Base-by-base conservation (phyloP, 2,888 invertebrate genomes). In the Plagodis pulveraria region DNA sequence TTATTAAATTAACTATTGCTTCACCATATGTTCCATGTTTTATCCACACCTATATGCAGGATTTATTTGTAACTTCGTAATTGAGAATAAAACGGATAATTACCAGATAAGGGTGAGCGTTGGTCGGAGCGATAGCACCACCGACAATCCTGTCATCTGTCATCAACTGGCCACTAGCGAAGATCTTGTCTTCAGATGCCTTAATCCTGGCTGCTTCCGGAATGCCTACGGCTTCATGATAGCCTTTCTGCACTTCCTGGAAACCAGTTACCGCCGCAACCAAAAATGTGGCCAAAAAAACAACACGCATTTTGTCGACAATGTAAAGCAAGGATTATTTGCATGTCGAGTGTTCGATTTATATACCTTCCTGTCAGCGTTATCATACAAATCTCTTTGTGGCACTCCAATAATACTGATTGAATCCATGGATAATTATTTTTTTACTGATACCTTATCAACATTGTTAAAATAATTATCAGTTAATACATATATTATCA, bases 151-250 rank as follows among this genome's bases (percentile, higher is more conserved):
- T 79, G 32, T 48, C 62, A 0, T 60, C 41, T 9, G 5, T 8
- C 10, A 5, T 6, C 9, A n/a, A 4, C 11, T 44, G 12, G 10
- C 35, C 34, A 35, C 6, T 48, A 7, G 2, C 44, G 48, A 55
- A 7, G 33, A 62, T 42, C 47, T 44, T 47, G 11, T 82, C 77
- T 64, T 86, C 84, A 5, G 65, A 56, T 2, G 69, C 78, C 70
- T 77, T 84, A 54, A 88, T 81, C 67, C 74, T 75, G 45, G 67
- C 67, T 0, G 86, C 87, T 8, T 72, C 60, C 5, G 86, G 87
- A 42, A 88, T 84, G 8, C 87, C 88, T 5, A 86, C 69, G 5
- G 69, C 62, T 34, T 73, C 63, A 47, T 87, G 86, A 67, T 88
- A 88, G 6, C 77, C 69, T 7, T 38, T 56, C 33, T 61, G 55